Evolutionary conservation across 2,113 vertebrate genomes (phyloP).

Genomic region (Chionis minor): DNA sequence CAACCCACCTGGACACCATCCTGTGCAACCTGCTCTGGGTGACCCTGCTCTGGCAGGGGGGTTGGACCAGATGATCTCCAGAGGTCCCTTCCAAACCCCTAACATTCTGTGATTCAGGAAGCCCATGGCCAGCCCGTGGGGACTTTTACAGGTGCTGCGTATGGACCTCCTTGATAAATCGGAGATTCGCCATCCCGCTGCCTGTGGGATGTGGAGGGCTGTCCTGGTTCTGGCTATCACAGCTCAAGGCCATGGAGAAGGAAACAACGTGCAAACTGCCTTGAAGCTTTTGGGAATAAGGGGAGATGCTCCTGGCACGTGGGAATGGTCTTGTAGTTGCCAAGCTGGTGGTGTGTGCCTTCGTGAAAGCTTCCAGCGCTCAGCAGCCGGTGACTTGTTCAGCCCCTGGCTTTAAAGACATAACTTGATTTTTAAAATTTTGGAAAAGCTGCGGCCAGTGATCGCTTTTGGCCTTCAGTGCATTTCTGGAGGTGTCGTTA

Average conservation of each 20-base stretch:
- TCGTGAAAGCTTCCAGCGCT: not conserved
- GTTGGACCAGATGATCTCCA: too few relatives aligned
- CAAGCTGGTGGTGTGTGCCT: not conserved
- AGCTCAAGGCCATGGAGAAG: accelerated
- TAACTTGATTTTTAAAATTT: not conserved
- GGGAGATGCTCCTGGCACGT: not conserved
- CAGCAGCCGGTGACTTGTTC: not conserved
- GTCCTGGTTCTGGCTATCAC: too few relatives aligned
- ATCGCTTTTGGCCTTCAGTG: not conserved
- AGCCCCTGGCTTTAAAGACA: not conserved
- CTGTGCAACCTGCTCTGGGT: too few relatives aligned
- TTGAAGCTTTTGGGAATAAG: not conserved
- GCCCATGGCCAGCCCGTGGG: accelerated
- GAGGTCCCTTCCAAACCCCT: too few relatives aligned
- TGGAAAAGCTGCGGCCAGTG: too few relatives aligned
- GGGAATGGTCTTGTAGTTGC: too few relatives aligned
- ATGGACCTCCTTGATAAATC: accelerated
- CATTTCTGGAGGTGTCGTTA: not conserved
- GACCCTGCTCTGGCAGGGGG: too few relatives aligned
- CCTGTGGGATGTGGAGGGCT: accelerated
- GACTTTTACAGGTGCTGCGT: not conserved
- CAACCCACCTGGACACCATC: too few relatives aligned
- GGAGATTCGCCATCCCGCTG: accelerated
- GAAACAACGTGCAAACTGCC: not conserved
- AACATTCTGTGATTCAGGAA: not conserved